Evolutionary conservation across 2,113 vertebrate species (phyloP), one percentile per base, ranked within the genome.

Genomic region (Okapia johnstoni): DNA sequence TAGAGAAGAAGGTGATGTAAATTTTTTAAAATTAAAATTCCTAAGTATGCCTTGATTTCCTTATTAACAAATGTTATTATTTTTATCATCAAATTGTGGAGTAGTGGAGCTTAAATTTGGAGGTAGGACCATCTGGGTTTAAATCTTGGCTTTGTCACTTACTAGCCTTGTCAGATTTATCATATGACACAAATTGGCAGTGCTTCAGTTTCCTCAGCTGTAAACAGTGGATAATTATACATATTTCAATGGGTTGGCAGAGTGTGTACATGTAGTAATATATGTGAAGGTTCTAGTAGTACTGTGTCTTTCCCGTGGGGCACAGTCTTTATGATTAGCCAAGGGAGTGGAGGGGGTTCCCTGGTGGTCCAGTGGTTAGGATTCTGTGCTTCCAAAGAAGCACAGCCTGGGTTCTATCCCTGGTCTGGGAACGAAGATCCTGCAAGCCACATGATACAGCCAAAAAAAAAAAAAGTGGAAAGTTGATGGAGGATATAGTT

Each of bases 71-170:
- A 17, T 91, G 12, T 50, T 93, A 86, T 57, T 92, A 61, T 40
- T 85, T 77, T 83, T 73, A 76, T 85, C 57, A 97, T 9, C 73
- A 88, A 33, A 93, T 63, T 43, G 77, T 70, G 55, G 46, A 46
- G 10, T 28, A 21, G 33, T 66, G 36, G 50, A 85, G 40, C 61
- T 85, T 79, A 46, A 25, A 73, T 61, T 90, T 80, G 57, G 63
- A 86, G 57, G 81, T 57, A 92, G 87, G 73, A 79, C 63, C 70
- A 1, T n/a, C 83, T 90, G 55, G 79, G 36, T 87, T 84, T 88
- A 58, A 73, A 88, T 91, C 33, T 58, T 88, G 77, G n/a, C 81
- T 81, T 16, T 95, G 55, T 48, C 50, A 36, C 85, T 88, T 50
- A 19, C 2, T 28, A 36, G 33, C 36, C 50, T 55, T 76, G 40